Evolutionary conservation across 2,797 vertebrate species (phyloP).

Genomic region (Tapirus indicus): DNA sequence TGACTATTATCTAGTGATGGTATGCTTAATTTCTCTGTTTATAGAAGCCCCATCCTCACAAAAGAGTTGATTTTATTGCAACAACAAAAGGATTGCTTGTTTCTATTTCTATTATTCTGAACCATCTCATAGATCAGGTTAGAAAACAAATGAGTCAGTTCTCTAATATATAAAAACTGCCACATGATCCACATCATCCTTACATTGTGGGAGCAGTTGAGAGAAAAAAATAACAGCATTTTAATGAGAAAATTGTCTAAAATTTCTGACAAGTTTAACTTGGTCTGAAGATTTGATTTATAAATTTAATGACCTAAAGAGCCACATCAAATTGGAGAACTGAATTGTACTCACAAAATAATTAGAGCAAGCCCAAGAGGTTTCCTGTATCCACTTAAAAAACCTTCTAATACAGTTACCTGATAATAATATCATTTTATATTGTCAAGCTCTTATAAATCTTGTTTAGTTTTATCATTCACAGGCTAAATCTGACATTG

Average conservation of each 20-base stretch:
- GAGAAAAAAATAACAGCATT: not conserved
- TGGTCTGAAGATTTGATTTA: not conserved
- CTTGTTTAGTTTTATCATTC: not conserved
- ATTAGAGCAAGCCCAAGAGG: not conserved
- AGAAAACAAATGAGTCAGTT: not conserved
- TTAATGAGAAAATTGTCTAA: not conserved
- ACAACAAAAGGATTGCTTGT: not conserved
- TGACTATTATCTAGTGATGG: not conserved
- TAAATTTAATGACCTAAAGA: not conserved
- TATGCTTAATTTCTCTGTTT: not conserved
- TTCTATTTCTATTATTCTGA: not conserved
- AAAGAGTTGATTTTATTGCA: not conserved
- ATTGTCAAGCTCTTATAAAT: not conserved
- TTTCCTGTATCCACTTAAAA: not conserved
- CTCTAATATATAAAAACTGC: not conserved
- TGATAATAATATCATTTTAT: not conserved
- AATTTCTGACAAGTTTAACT: not conserved
- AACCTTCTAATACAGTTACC: not conserved
- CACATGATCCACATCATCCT: not conserved
- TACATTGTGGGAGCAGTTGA: not conserved
- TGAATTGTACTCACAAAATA: slow-evolving; percentile 2
- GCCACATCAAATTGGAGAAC: not conserved
- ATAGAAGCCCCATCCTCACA: not conserved
- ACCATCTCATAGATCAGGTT: not conserved
- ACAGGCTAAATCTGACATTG: not conserved